phyloP scores from a whole-genome alignment of 2,113 vertebrate species.

The Neolamprologus cancellatus region DNA sequence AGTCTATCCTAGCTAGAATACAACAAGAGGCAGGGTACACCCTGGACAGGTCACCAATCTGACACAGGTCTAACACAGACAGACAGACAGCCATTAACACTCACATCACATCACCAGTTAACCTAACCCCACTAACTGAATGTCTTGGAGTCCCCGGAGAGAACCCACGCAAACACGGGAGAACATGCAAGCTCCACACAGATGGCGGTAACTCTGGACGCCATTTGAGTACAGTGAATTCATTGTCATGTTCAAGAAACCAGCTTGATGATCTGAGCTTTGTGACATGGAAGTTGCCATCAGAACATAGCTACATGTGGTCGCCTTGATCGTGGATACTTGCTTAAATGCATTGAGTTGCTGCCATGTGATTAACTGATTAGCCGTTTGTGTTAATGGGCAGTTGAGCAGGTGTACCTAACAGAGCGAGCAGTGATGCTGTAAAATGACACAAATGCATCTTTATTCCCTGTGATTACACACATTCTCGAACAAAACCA shows the following conservation, averaged over 20 bases:
- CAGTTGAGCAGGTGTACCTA: background rate
- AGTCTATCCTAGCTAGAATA: background rate
- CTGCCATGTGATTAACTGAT: background rate
- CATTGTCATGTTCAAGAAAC: background rate
- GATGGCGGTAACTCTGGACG: background rate
- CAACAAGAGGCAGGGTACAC: background rate
- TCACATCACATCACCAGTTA: background rate
- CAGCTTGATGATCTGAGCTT: background rate
- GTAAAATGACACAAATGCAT: background rate
- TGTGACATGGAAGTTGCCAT: background rate
- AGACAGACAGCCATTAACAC: background rate
- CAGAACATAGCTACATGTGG: background rate
- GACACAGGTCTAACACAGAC: background rate
- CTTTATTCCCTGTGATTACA: background rate
- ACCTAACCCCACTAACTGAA: background rate
- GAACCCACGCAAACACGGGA: background rate
- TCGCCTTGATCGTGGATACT: background rate
- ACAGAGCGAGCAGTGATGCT: rapidly evolving
- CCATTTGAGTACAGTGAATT: background rate
- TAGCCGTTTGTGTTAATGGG: rapidly evolving
- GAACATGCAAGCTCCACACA: background rate
- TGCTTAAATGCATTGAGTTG: background rate
- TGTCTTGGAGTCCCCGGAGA: background rate
- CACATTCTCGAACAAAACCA: background rate
- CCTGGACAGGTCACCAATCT: background rate